These are phyloP conservation scores for Medauroidea extradentata DNA, from an alignment of 1,140 invertebrate species.

Conservation along the genomic window DNA sequence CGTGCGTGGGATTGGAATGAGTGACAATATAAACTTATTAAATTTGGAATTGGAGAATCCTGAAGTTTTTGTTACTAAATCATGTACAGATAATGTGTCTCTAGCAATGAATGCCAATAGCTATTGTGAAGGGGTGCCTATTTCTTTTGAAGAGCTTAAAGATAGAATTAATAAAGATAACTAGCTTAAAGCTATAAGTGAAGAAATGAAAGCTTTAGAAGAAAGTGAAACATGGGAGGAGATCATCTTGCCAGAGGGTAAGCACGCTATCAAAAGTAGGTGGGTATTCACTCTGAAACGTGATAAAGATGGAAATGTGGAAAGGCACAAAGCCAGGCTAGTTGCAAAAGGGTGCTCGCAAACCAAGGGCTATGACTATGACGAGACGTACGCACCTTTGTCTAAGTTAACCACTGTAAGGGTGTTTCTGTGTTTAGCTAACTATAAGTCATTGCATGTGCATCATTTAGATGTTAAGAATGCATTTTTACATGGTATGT, in stretches of 20 bases:
- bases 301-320: conserved; percentile 33
- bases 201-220: conserved; percentile 19
- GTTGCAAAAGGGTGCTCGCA: conserved; percentile 44
- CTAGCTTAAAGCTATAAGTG: conserved; percentile 23
- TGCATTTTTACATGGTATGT: too few relatives aligned
- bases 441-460: too few relatives aligned
- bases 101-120: neutral
- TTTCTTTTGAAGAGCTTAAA: neutral
- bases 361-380: conserved; percentile 36
- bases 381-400: conserved; percentile 40
- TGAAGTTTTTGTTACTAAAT: neutral
- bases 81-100: neutral
- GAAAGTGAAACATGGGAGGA: conserved; percentile 28
- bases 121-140: neutral
- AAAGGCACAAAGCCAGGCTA: conserved; percentile 40
- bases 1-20: too few relatives aligned
- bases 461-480: too few relatives aligned
- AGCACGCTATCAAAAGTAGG: conserved; percentile 32
- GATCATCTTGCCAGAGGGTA: conserved; percentile 36
- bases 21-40: neutral
- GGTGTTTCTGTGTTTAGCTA: too few relatives aligned
- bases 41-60: neutral
- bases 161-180: conserved; percentile 7
- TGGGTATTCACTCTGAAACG: conserved; percentile 37
- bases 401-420: conserved; percentile 18